These are phyloP conservation scores for Aphrophora alni DNA, from an alignment of 2,888 invertebrate species.

Conservation along the genomic window DNA sequence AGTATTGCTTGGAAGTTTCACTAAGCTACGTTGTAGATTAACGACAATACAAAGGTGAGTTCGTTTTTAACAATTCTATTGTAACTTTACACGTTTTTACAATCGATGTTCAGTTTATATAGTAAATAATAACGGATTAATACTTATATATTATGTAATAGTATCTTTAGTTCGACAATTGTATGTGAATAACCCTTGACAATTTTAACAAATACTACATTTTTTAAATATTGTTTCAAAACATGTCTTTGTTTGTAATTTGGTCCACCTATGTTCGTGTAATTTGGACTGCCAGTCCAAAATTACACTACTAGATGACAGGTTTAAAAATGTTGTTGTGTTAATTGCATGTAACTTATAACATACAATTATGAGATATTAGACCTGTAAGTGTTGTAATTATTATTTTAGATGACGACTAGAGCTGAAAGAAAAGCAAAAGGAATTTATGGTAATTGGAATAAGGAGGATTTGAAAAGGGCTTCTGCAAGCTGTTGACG, in stretches of 20 bases:
- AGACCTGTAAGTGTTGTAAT: background rate
- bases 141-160: background rate
- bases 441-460: slow-evolving; percentile 11
- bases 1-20: background rate
- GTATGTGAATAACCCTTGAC: background rate
- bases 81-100: background rate
- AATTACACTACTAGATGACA: background rate
- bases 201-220: background rate
- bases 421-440: slow-evolving; percentile 11
- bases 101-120: background rate
- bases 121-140: background rate
- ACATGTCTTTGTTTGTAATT: background rate
- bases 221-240: background rate
- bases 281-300: background rate
- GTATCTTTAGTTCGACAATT: background rate
- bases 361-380: background rate
- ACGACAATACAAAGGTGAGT: background rate
- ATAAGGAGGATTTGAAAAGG: background rate
- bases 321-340: background rate
- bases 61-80: background rate
- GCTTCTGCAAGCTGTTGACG: background rate
- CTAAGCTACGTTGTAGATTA: background rate
- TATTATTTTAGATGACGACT: slow-evolving; percentile 6
- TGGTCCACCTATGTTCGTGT: background rate
- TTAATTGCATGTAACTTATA: background rate